Percentiles rank a stretch among this genome's conserved stretches.
Evolutionary conservation across 2,888 invertebrate species (phyloP).

Genomic region (Ennomos erosarius): DNA sequence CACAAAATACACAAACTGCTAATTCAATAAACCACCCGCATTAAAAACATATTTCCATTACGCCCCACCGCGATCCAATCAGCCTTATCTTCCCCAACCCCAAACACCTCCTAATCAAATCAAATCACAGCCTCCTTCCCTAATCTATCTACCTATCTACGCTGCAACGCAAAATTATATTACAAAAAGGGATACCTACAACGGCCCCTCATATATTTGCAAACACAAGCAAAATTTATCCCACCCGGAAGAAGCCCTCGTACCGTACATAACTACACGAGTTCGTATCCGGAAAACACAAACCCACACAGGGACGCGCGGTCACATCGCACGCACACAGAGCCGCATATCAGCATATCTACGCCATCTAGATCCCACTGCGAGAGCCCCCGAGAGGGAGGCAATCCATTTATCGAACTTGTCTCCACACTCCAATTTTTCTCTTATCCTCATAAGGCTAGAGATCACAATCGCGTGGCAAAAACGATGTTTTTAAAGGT

Average conservation of each 20-base stretch:
- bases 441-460: conserved; percentile 73
- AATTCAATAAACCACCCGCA: conserved; percentile 83
- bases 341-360: conserved; percentile 80
- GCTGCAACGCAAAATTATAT: conserved; percentile 83
- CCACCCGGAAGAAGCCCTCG: conserved; percentile 78
- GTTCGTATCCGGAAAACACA: conserved; percentile 75
- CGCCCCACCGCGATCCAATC: conserved; percentile 78
- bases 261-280: conserved; percentile 68
- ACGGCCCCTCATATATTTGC: conserved; percentile 83
- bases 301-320: conserved; percentile 61
- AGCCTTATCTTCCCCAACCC: conserved; percentile 79
- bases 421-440: conserved; percentile 69
- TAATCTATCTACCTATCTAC: conserved; percentile 84
- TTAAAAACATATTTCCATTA: conserved; percentile 85
- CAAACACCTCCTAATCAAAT: conserved; percentile 85
- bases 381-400: conserved; percentile 84
- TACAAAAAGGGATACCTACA: conserved; percentile 83
- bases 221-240: conserved; percentile 83
- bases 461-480: conserved; percentile 82
- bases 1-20: conserved; percentile 72
- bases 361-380: conserved; percentile 85
- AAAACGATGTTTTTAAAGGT: conserved; percentile 83
- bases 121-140: conserved; percentile 85
- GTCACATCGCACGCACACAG: conserved; percentile 69
- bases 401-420: conserved; percentile 82